A percentile compares a stretch with the other conserved stretches of the same genome.
Evolutionary conservation across 2,113 vertebrate species (phyloP).

Genomic region (Hydrolagus affinis): DNA sequence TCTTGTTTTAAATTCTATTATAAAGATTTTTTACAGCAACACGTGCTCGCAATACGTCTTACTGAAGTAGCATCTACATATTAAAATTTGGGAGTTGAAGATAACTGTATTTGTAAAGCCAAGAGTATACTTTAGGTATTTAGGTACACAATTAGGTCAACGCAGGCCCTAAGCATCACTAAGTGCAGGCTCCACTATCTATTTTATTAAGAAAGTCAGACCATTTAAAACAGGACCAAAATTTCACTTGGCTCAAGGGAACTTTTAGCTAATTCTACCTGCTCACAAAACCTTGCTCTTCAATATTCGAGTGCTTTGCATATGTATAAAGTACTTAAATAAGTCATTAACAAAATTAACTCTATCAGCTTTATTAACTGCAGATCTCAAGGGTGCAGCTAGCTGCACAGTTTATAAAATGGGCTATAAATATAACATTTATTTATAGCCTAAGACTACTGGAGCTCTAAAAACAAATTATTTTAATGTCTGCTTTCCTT

Average conservation of each 20-base stretch:
- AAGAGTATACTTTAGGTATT: background rate
- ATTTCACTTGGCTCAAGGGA: constrained; percentile 3
- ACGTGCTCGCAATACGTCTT: background rate
- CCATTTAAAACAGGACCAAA: constrained; percentile 7
- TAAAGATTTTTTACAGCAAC: background rate
- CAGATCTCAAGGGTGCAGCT: background rate
- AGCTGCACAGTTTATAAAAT: background rate
- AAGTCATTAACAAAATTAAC: constrained; percentile 15
- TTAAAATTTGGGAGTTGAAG: background rate
- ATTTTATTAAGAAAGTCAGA: background rate
- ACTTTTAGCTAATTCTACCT: constrained; percentile 1
- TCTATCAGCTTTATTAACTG: background rate
- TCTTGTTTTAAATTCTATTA: background rate
- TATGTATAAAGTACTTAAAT: background rate
- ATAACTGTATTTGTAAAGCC: background rate
- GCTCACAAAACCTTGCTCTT: background rate
- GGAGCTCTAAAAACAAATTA: background rate
- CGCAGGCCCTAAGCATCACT: background rate
- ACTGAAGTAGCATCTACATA: constrained; percentile 18
- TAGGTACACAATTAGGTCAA: background rate
- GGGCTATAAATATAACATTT: background rate
- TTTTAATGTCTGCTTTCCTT: background rate
- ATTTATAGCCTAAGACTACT: background rate
- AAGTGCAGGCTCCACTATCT: background rate
- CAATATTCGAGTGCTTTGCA: background rate